Base-by-base conservation (phyloP, 2,113 vertebrate species). In the Chionomys nivalis region DNA sequence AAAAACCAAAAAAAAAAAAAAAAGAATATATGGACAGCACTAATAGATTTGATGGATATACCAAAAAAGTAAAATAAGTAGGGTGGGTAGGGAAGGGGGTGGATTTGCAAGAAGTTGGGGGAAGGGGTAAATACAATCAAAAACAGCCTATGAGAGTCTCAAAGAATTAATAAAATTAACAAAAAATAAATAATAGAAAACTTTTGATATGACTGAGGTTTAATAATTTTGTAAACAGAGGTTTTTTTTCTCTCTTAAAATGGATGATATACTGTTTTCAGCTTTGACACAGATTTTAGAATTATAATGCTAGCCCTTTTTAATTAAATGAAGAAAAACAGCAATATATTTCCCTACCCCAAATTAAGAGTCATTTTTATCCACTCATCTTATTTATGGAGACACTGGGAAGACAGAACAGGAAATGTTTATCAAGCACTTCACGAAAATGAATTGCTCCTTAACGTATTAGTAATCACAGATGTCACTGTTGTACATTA, bases 381-480 rank as follows among this genome's bases (percentile, higher is more conserved):
- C 14, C 61, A 96, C 94, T 96, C 31, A 77, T 95, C 89, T 97
- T 96, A 58, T 76, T 90, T 68, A 87, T 7, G 89, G n/a, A 91
- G 73, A 82, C 94, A 91, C 21, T 92, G 78, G 85, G 61, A 88
- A 94, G 90, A 97, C 61, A 87, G 58, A 88, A 61, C 49, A 96
- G 85, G 81, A 95, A 90, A 87, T 96, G 72, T 96, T 97, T 96
- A 79, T 94, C 47, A 97, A 91, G 68, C 16, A 94, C 31, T 91
- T 86, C 72, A 78, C 89, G 70, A 94, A 96, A 95, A 95, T 77
- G 85, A 96, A 90, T 63, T 90, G 39, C 76, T 90, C 75, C 79
- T 96, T 94, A 95, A 90, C 85, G 91, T 91, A 92, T 94, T 96
- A 97, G 88, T 75, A 65, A 87, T 94, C 94, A 96, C 76, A 26